Evolutionary conservation across 2,113 vertebrate genomes (phyloP).

Genomic region (Pogona vitticeps): DNA sequence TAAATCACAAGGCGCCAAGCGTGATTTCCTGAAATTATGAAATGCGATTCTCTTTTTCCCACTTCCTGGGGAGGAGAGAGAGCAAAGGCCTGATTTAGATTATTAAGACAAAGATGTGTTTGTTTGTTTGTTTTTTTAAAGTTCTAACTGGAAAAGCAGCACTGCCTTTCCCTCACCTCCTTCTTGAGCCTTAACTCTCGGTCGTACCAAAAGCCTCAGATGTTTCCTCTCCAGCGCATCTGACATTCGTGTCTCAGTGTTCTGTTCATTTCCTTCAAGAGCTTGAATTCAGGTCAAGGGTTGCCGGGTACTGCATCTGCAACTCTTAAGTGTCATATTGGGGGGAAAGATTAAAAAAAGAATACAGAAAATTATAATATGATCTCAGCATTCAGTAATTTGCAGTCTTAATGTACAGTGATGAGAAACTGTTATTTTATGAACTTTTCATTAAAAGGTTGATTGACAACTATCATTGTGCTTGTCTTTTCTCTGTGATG

Average conservation of each 20-base stretch:
- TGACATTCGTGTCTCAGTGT: conserved; percentile 79
- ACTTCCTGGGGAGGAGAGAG: conserved; percentile 31
- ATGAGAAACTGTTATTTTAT: conserved; percentile 99
- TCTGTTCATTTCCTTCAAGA: conserved; percentile 82
- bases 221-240: conserved; percentile 71
- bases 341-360: conserved; percentile 29
- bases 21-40: conserved; percentile 30
- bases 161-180: conserved; percentile 1
- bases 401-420: conserved; percentile 99
- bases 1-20: conserved; percentile 41
- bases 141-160: conserved; percentile 60
- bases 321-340: conserved; percentile 87
- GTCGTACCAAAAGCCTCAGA: conserved; percentile 62
- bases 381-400: conserved; percentile 94
- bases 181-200: conserved; percentile 65
- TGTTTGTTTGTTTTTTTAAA: conserved; percentile 35
- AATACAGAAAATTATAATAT: conserved; percentile 82
- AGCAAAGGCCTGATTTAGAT: conserved; percentile 47
- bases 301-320: conserved; percentile 78
- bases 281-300: conserved; percentile 93
- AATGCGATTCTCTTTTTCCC: conserved; percentile 59
- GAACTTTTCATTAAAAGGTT: conserved; percentile 99
- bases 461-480: conserved; percentile 83
- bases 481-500: conserved; percentile 21
- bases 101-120: conserved; percentile 11